Evolutionary conservation across 1,140 invertebrate species (phyloP), one percentile per base, ranked within the genome.

Genomic region (Drosophila sp.): DNA sequence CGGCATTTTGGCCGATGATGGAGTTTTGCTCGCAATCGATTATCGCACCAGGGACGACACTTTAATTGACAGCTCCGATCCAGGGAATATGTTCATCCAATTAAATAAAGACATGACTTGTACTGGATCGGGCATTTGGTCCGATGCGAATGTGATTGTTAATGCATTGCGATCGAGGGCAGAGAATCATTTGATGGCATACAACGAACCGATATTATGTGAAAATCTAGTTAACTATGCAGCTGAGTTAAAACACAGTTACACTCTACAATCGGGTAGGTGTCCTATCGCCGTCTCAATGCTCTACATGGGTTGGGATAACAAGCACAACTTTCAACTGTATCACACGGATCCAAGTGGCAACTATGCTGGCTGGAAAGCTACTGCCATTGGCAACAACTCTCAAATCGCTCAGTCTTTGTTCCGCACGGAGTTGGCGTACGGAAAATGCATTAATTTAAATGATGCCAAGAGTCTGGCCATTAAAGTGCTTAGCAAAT

Each of bases 1-100:
- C 4, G 36, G 36, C 4, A 38, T 38, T 38, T n/a, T 38, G 36
- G 36, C 36, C 2, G n/a, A 13, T 38, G 36, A 38, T 0, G 36
- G 36, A 38, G 36, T 38, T 38, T 13, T 38, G 36, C n/a, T 38
- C 4, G 36, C 36, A n/a, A 38, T 38, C 36, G 36, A 38, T 38
- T 38, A n/a, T 4, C n/a, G 36, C n/a, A n/a, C 36, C 2, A 38
- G n/a, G n/a, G n/a, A 38, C 1, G 13, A n/a, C n/a, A 0, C 9
- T 11, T 13, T 38, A n/a, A 38, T 13, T 38, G 36, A 38, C 36
- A 13, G 13, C 36, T 13, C n/a, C 1, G 36, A 38, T 38, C 36
- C 11, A 13, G n/a, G 36, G 36, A 38, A 5, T 5, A n/a, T 5
- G 3, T 38, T 38, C 4, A 13, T 13, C 1, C 36, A 13, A 0